Conservation (phyloP, 2,113 vertebrate genomes). For the Aptenodytes patagonicus region DNA sequence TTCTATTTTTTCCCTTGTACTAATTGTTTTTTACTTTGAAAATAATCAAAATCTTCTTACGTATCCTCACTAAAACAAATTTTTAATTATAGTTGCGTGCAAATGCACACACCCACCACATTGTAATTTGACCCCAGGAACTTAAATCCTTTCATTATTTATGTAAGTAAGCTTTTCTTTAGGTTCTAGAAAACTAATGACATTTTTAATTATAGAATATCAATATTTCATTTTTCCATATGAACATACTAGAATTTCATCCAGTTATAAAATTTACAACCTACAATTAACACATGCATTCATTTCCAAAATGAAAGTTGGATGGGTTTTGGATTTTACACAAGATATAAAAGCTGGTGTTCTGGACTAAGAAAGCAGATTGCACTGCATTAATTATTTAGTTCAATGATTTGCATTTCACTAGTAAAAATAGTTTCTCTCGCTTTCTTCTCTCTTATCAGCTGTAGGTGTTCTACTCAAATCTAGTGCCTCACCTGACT, state of each 20-base stretch:
- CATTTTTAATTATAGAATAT: not conserved
- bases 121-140: not conserved
- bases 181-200: not conserved
- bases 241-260: not conserved
- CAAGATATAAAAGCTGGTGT: not conserved
- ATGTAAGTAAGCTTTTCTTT: not conserved
- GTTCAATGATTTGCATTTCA: constrained; percentile 8
- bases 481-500: not conserved
- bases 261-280: not conserved
- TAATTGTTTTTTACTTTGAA: not conserved
- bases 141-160: constrained; percentile 29
- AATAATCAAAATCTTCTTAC: not conserved
- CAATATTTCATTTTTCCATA: not conserved
- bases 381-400: constrained; percentile 8
- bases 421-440: not conserved
- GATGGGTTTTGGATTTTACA: not conserved
- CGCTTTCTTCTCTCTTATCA: not conserved
- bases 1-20: not conserved
- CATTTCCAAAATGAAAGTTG: not conserved
- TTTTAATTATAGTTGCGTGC: constrained; percentile 1
- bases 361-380: not conserved
- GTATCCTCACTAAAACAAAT: not conserved
- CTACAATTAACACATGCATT: not conserved
- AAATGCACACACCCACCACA: not conserved
- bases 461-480: not conserved